Percentiles rank a stretch among this genome's conserved stretches.
Evolutionary conservation across 2,888 invertebrate genomes (phyloP).

Genomic region (Campoplex capitator): DNA sequence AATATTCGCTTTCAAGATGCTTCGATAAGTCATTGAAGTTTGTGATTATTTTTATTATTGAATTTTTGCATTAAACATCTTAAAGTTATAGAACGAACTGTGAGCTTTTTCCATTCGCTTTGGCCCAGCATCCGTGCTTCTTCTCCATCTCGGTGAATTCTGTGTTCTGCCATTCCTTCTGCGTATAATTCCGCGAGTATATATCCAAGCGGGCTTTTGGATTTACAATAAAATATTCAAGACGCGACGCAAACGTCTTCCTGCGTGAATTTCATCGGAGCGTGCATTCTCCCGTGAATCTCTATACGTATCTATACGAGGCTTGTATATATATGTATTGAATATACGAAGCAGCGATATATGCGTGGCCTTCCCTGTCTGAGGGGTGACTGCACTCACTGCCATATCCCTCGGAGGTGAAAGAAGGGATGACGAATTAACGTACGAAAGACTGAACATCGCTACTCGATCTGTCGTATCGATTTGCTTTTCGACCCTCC

Average conservation of each 20-base stretch:
- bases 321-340: conserved; percentile 21
- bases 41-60: neutral
- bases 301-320: conserved; percentile 6
- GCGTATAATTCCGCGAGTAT: conserved; percentile 56
- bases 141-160: conserved; percentile 32
- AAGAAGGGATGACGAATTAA: conserved; percentile 62
- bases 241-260: conserved; percentile 68
- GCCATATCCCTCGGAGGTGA: conserved; percentile 8
- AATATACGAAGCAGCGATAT: conserved; percentile 45
- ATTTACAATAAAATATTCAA: conserved; percentile 68
- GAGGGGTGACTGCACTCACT: conserved; percentile 68
- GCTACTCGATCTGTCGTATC: conserved; percentile 72
- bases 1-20: neutral
- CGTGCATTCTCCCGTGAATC: conserved; percentile 58
- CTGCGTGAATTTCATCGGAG: conserved; percentile 67
- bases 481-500: conserved; percentile 63
- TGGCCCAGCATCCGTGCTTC: neutral
- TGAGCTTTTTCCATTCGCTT: conserved; percentile 38
- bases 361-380: conserved; percentile 58
- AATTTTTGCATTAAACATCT: neutral
- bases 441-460: conserved; percentile 67
- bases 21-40: neutral
- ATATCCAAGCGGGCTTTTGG: conserved; percentile 54
- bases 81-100: neutral
- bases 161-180: conserved; percentile 55